phyloP scores from a whole-genome alignment of 2,797 vertebrate genomes.

The Mustela erminea region DNA sequence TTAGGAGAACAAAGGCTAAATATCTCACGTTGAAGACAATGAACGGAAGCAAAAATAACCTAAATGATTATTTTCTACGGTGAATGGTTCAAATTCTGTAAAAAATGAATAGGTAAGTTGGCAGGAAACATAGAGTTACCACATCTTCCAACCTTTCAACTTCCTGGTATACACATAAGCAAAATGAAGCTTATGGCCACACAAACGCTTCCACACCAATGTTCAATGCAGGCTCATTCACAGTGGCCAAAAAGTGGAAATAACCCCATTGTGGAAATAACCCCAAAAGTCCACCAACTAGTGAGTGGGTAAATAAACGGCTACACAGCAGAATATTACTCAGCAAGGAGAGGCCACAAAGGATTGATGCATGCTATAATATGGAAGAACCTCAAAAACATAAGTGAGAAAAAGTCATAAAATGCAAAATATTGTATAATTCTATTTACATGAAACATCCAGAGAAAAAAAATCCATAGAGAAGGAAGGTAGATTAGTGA shows the following conservation, averaged over 20 bases:
- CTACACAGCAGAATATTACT: not conserved
- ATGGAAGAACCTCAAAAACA: not conserved
- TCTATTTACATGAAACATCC: not conserved
- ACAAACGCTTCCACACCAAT: not conserved
- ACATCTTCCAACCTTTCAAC: not conserved
- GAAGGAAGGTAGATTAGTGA: not conserved
- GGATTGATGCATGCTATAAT: not conserved
- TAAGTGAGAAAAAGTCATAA: not conserved
- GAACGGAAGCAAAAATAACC: not conserved
- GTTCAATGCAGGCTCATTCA: not conserved
- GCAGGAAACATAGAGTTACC: not conserved
- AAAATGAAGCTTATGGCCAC: not conserved
- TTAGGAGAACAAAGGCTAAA: not conserved
- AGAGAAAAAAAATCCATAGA: not conserved
- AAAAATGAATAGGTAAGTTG: not conserved
- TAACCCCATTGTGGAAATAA: not conserved
- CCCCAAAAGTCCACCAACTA: not conserved
- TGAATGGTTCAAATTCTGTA: not conserved
- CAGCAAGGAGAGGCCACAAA: not conserved
- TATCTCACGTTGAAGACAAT: not conserved
- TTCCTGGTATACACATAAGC: not conserved
- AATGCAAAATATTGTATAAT: not conserved
- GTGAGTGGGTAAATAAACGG: not conserved
- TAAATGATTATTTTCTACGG: not conserved
- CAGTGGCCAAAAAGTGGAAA: not conserved